Conservation (phyloP, 2,113 vertebrate genomes). For the Osmerus mordax region DNA sequence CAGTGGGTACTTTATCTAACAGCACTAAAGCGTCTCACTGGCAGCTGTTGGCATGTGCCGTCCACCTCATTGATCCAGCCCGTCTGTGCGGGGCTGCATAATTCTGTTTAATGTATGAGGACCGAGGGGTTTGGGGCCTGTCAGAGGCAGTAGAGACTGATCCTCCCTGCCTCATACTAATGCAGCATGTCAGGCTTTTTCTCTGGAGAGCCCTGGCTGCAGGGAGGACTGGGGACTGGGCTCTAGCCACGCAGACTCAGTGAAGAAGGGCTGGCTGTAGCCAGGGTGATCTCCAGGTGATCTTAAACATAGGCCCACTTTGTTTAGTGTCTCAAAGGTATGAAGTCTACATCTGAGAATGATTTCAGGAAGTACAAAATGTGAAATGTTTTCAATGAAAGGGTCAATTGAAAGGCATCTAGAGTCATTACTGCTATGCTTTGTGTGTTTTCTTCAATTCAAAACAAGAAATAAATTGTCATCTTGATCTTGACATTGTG, state of each 20-base stretch:
- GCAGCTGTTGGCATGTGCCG: constrained; percentile 60
- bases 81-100: constrained; percentile 61
- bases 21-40: constrained; percentile 53
- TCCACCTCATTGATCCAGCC: constrained; percentile 61
- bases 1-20: constrained; percentile 54
- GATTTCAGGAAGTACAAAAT: neutral
- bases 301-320: neutral
- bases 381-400: neutral
- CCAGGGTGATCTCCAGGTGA: neutral
- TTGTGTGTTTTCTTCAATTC: no score
- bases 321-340: no score
- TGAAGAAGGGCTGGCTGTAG: constrained; percentile 32
- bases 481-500: no score
- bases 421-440: no score
- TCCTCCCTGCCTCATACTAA: constrained; percentile 58
- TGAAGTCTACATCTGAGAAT: no score
- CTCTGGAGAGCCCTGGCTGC: constrained; percentile 35
- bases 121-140: constrained; percentile 44
- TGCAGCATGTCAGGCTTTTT: constrained; percentile 49
- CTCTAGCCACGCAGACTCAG: constrained; percentile 53
- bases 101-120: constrained; percentile 70
- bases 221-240: constrained; percentile 43
- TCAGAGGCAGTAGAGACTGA: constrained; percentile 46
- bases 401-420: neutral
- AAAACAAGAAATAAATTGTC: no score